Evolutionary conservation across 2,888 invertebrate species (phyloP).

Genomic region (Andrena flavipes): DNA sequence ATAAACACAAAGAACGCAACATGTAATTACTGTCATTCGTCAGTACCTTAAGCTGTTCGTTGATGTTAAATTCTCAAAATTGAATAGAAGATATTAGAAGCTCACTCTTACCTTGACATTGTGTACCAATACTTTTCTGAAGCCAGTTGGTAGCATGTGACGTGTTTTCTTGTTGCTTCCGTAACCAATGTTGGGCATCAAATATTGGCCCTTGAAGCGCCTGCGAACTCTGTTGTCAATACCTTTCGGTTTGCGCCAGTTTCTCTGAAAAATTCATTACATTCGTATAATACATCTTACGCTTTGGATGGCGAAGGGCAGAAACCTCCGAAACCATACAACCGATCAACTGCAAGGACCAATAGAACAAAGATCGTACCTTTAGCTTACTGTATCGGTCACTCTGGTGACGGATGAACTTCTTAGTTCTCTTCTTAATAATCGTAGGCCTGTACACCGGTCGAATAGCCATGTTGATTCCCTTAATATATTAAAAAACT

Average conservation of each 20-base stretch:
- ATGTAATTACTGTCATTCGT: no score
- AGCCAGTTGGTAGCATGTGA: constrained; percentile 99
- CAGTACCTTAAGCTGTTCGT: no score
- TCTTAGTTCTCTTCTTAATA: constrained; percentile 99
- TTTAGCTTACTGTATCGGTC: constrained; percentile 98
- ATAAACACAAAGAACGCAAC: not conserved
- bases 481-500: constrained; percentile 18
- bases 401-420: constrained; percentile 99
- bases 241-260: constrained; percentile 99
- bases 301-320: not conserved
- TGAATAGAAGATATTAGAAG: not conserved
- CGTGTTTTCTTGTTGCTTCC: constrained; percentile 97
- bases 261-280: constrained; percentile 87
- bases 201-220: constrained; percentile 99
- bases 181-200: constrained; percentile 99
- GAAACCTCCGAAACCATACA: not conserved
- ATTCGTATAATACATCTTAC: not conserved
- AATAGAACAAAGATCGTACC: constrained; percentile 82
- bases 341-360: not conserved
- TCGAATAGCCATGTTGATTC: constrained; percentile 92
- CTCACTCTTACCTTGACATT: constrained; percentile 90
- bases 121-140: constrained; percentile 97
- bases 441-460: constrained; percentile 95
- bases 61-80: no score
- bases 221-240: constrained; percentile 99